Evolutionary conservation across 2,888 invertebrate genomes (phyloP).

Genomic region (Tiliacea aurago): DNA sequence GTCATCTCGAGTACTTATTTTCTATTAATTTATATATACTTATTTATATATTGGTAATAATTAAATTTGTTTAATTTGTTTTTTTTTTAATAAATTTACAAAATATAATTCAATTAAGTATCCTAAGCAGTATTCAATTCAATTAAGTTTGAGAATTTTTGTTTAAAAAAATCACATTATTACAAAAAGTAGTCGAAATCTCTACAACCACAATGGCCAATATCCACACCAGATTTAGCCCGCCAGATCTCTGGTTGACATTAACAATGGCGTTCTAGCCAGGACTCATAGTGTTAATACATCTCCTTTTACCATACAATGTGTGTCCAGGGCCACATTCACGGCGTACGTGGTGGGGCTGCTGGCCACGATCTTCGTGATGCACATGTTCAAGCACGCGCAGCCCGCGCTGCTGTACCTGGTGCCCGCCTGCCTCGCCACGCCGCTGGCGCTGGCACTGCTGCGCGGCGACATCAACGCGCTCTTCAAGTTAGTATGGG

Average conservation of each 20-base stretch:
- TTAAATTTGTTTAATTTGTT: not conserved
- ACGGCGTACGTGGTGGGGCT: constrained; percentile 98
- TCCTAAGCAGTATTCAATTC: no score
- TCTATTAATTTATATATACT: no score
- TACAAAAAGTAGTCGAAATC: no score
- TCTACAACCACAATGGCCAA: not conserved
- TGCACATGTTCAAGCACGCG: constrained; percentile 99
- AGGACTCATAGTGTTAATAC: not conserved
- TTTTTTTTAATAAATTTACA: no score
- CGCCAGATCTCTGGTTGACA: not conserved
- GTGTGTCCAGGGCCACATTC: constrained; percentile 92
- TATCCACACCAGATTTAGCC: not conserved
- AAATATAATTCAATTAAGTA: not conserved
- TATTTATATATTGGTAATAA: no score
- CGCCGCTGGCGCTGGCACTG: constrained; percentile 96
- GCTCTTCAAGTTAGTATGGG: constrained; percentile 91
- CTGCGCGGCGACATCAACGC: constrained; percentile 97
- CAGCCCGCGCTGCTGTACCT: constrained; percentile 99
- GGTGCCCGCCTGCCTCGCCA: constrained; percentile 98
- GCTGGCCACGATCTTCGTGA: constrained; percentile 98
- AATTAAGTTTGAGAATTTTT: not conserved
- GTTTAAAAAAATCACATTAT: not conserved
- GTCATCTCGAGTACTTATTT: no score
- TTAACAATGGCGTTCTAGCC: not conserved
- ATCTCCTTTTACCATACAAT: not conserved